Conservation (phyloP, 2,888 invertebrate species). For the Thelaira solivaga region DNA sequence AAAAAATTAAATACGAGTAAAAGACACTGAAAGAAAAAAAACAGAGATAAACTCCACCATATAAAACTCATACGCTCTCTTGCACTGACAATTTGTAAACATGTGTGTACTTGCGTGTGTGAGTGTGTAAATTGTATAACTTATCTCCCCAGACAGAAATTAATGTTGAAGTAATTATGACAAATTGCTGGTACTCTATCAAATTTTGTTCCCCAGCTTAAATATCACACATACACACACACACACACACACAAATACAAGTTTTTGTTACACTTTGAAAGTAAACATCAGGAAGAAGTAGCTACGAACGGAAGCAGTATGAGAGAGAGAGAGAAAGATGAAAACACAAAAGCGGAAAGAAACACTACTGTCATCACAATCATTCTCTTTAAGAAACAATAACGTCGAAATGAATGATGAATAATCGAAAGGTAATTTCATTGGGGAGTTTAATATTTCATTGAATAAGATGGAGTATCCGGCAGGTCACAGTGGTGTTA, state of each 20-base stretch:
- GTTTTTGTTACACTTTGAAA: too few relatives aligned
- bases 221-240: slow-evolving; percentile 32
- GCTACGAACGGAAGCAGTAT: too few relatives aligned
- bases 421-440: not conserved
- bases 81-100: not conserved
- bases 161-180: slow-evolving; percentile 56
- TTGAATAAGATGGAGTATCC: not conserved
- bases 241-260: too few relatives aligned
- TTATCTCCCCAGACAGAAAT: slow-evolving; percentile 16
- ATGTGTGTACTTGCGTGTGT: not conserved
- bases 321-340: not conserved
- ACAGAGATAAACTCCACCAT: not conserved
- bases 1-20: not conserved
- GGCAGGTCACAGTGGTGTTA: not conserved
- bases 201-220: slow-evolving; percentile 20
- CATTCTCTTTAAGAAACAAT: slow-evolving; percentile 38
- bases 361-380: slow-evolving; percentile 1
- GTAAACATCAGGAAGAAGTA: too few relatives aligned
- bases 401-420: slow-evolving; percentile 18
- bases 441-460: not conserved
- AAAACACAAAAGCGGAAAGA: not conserved
- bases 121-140: not conserved
- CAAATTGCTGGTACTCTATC: slow-evolving; percentile 42
- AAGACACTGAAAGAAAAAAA: not conserved
- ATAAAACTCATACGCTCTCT: not conserved